Base-by-base conservation (phyloP, 2,888 invertebrate genomes). In the Temnothorax ravouxi region DNA sequence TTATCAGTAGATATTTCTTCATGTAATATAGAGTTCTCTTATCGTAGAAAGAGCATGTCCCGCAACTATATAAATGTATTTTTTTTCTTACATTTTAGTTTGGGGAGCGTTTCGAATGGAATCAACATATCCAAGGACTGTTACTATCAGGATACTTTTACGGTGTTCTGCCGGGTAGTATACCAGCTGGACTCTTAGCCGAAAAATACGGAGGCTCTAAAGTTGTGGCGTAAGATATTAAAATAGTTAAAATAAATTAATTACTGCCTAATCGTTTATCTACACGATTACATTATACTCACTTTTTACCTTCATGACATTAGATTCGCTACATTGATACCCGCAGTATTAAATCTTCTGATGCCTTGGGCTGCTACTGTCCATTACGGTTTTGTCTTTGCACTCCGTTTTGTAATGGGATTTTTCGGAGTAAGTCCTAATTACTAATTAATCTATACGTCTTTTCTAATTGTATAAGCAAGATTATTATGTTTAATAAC, bases 161-260 rank as follows among this genome's bases (percentile, higher is more conserved):
- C 76, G 95, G 95, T 25, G 93, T 93, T 5, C 76, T 95, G 8
- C 93, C 94, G 18, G 93, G 92, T 4, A 95, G 95, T 81, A 84
- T 94, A 56, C 95, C 95, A 3, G 92, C 93, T 9, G 95, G 95
- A 21, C 87, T 93, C 54, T 82, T 95, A 34, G 94, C 95, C 18
- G 95, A 95, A 69, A 94, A 93, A 88, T 94, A 93, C 50, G 95
- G 95, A 9, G 95, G 95, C 38, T 89, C 94, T 3, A 93, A 88
- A 91, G 94, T 95, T 25, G 95, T 95, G 11, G 94, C 94, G 94
- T 95, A 87, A 92, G 93, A 29, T 29, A 29, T 29, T 29, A 29
- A 29, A 93, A 84, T 52, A 77, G 54, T 41, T 29, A 5, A 64
- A 41, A 52, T 72, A 62, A 21, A 64, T 69, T 47, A 18, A 56